Base-by-base conservation (phyloP, 2,113 vertebrate species). In the Pelmatolapia mariae region DNA sequence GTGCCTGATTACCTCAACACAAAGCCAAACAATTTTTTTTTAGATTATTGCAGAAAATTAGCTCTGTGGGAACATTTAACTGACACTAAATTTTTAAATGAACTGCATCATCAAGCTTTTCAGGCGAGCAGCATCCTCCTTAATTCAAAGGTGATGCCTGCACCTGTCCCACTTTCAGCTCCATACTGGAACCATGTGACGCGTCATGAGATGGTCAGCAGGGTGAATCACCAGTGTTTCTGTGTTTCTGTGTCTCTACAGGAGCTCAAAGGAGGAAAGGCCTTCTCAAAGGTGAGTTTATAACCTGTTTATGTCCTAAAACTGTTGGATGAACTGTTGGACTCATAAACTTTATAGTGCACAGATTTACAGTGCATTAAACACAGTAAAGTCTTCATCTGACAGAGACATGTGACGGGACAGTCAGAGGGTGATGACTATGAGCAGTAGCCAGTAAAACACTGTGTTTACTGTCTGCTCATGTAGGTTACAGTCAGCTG, bases 211-310 rank as follows among this genome's bases (percentile, higher is more conserved):
- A 56, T 16, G 52, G 8, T 61, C 66, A 26, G 19, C 71, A 26
- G 33, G 40, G 5, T 26, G 52, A 76, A 47, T 76, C 71, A 76
- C 24, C 71, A 2, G 24, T 76, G 71, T 76, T 71, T 76, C 22
- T 24, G 16, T 63, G 59, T 52, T 6, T 73, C 7, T 86, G 10
- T 86, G 0, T 93, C 19, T 92, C 84, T 89, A 12, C 89, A 95
- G 94, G 94, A 95, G 63, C 93, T 93, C 10, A 95, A 95, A 90
- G 94, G 94, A 86, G 94, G 94, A 59, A 95, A 95, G 26, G 2
- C 90, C n/a, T 95, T 93, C 36, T 93, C 94, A 43, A 95, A 95
- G 88, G 94, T 93, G 84, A 33, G 18, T 26, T 33, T 45, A 9
- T 68, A 56, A 59, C 80, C 15, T 83, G n/a, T 36, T 29, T 59